A percentile compares a stretch with the other conserved stretches of the same genome.
These are phyloP conservation scores for Lophura nycthemera DNA, from an alignment of 2,113 vertebrate species.

Conservation along the genomic window DNA sequence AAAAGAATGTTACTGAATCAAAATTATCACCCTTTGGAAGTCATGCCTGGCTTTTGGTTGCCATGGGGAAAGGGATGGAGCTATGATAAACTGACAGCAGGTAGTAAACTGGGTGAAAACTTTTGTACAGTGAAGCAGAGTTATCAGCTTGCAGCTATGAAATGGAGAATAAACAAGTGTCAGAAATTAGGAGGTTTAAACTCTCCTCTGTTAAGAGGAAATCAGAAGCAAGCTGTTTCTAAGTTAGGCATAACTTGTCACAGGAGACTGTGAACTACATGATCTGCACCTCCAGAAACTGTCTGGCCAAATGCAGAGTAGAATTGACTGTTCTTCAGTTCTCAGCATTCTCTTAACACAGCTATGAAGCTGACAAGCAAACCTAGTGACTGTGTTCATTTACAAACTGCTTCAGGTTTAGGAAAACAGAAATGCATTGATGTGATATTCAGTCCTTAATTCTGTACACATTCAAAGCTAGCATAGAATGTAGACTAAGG, in stretches of 20 bases:
- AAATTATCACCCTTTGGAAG: not conserved
- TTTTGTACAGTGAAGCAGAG: not conserved
- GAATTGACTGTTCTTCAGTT: not conserved
- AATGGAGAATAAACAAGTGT: not conserved
- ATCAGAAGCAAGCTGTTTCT: not conserved
- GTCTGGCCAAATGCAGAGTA: too few relatives aligned
- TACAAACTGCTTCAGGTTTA: not conserved
- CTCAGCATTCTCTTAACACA: not conserved
- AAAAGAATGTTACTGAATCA: not conserved
- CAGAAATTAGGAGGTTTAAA: not conserved
- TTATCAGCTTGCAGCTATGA: not conserved
- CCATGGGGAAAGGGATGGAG: not conserved
- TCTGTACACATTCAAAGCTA: not conserved
- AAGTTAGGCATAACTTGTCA: too few relatives aligned
- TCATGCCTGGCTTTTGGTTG: not conserved
- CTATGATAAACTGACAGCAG: not conserved
- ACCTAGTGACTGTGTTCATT: not conserved
- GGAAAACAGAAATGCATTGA: not conserved
- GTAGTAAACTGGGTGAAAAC: not conserved
- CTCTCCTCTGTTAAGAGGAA: not conserved
- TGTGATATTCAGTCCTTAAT: not conserved
- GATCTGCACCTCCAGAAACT: not conserved
- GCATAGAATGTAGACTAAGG: not conserved
- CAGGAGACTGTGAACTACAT: too few relatives aligned
- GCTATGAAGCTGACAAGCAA: not conserved